Evolutionary conservation across 2,797 vertebrate genomes (phyloP).

Genomic region (Syndactyla subalaris): DNA sequence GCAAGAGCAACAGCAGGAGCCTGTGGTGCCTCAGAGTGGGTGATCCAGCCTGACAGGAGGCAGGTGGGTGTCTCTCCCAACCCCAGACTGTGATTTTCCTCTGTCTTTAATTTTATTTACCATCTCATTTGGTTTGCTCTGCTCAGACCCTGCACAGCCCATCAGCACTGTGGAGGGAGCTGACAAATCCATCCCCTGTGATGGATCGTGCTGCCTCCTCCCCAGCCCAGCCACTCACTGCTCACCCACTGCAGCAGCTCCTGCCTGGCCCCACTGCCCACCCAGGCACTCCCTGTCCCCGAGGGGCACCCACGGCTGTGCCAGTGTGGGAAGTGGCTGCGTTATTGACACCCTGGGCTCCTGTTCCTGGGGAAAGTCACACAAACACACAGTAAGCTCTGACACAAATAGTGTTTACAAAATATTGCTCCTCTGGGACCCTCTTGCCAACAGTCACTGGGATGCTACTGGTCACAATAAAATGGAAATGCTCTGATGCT

Average conservation of each 20-base stretch:
- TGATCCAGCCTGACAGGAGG: background rate
- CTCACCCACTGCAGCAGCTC: background rate
- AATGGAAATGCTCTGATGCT: background rate
- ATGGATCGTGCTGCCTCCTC: background rate
- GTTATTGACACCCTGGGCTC: background rate
- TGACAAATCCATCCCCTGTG: slow-evolving; percentile 16
- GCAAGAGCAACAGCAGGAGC: background rate
- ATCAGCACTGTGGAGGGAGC: background rate
- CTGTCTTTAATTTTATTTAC: slow-evolving; percentile 44
- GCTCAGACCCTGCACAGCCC: slow-evolving; percentile 29
- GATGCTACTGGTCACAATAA: slow-evolving; percentile 7
- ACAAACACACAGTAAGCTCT: slow-evolving; percentile 10
- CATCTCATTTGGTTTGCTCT: slow-evolving; percentile 35
- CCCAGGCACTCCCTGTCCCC: accelerated
- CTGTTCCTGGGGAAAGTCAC: background rate
- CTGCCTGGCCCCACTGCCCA: background rate
- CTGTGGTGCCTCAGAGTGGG: background rate
- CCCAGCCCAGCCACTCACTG: background rate
- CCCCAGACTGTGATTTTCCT: background rate
- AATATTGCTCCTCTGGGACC: slow-evolving; percentile 21
- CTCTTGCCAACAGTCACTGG: background rate
- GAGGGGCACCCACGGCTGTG: background rate
- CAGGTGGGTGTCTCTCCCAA: background rate
- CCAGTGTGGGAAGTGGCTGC: accelerated
- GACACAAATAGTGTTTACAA: slow-evolving; percentile 40